Conservation (phyloP, 1,140 invertebrate species). For the Zaprionus lachaisei region DNA sequence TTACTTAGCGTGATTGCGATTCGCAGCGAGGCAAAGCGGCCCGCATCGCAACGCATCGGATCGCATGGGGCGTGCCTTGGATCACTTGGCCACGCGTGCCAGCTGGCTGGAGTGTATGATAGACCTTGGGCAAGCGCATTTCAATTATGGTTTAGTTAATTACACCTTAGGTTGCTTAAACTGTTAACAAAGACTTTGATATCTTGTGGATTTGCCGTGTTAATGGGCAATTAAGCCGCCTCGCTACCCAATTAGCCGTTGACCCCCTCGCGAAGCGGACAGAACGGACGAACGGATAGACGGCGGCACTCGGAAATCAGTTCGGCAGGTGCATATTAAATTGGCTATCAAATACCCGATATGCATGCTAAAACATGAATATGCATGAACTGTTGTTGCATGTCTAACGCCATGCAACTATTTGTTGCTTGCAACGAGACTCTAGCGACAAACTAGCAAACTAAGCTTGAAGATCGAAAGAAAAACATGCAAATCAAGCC, state of each 20-base stretch:
- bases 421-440: background rate
- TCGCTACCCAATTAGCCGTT: conserved; percentile 59
- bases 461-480: background rate
- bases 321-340: conserved; percentile 19
- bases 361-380: background rate
- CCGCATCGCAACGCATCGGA: conserved; percentile 27
- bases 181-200: conserved; percentile 72
- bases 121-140: conserved; percentile 68
- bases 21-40: conserved; percentile 22
- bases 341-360: background rate
- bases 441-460: background rate
- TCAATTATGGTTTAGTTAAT: conserved; percentile 77
- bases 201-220: conserved; percentile 52
- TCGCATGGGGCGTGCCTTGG: conserved; percentile 44
- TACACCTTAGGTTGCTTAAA: conserved; percentile 70
- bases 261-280: conserved; percentile 4
- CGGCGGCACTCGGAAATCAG: conserved; percentile 2
- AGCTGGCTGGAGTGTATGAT: conserved; percentile 8
- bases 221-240: conserved; percentile 73
- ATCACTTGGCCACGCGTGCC: conserved; percentile 54
- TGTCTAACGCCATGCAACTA: background rate
- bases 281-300: background rate
- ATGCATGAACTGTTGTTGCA: background rate
- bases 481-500: background rate
- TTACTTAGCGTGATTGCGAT: conserved; percentile 76